These are phyloP conservation scores for Dryadula phaetusa DNA, from an alignment of 2,888 invertebrate species.

Conservation along the genomic window DNA sequence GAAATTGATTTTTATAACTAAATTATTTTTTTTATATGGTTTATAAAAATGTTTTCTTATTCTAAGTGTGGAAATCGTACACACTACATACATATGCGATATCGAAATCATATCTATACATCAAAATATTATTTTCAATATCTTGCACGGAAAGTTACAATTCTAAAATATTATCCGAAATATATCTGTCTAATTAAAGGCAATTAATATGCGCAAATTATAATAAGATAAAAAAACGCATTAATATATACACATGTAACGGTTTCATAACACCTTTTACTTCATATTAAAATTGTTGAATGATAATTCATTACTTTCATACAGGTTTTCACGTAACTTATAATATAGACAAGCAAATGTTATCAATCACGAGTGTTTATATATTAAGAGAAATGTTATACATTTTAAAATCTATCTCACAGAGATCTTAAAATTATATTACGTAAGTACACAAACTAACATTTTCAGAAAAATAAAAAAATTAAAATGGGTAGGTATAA, in stretches of 20 bases:
- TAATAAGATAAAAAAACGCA: not conserved
- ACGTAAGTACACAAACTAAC: too few species aligned
- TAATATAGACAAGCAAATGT: not conserved
- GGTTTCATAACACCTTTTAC: slow-evolving; percentile 15
- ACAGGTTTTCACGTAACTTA: slow-evolving; percentile 15
- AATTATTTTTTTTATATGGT: too few species aligned
- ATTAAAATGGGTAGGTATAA: too few species aligned
- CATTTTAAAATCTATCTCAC: too few species aligned
- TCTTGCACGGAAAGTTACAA: not conserved
- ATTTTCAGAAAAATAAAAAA: too few species aligned
- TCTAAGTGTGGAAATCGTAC: too few species aligned
- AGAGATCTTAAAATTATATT: too few species aligned
- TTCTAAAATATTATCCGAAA: not conserved
- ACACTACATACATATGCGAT: too few species aligned
- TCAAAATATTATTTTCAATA: not conserved
- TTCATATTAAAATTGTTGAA: slow-evolving; percentile 3
- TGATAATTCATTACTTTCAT: slow-evolving; percentile 18
- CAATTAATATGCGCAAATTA: slow-evolving; percentile 4
- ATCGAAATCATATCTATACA: too few species aligned
- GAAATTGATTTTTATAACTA: not conserved
- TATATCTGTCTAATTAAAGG: not conserved
- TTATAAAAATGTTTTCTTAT: too few species aligned
- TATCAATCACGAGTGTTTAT: not conserved
- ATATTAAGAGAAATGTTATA: too few species aligned
- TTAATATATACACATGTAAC: not conserved